Percentiles rank a stretch among this genome's conserved stretches.
phyloP scores from a whole-genome alignment of 2,797 vertebrate genomes.

The Oreochromis mossambicus region DNA sequence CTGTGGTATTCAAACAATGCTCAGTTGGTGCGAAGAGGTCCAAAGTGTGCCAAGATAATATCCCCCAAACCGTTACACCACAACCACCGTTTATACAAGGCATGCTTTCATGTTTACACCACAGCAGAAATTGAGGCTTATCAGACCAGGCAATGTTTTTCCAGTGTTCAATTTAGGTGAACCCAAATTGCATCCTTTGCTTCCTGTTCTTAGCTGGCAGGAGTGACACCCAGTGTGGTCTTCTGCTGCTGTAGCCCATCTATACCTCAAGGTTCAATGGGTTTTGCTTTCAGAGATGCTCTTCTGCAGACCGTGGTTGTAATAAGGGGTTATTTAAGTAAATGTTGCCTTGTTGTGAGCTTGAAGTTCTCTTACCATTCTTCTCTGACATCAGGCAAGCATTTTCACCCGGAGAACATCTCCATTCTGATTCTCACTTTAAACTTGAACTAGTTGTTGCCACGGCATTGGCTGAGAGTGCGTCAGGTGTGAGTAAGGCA shows the following conservation, averaged over 20 bases:
- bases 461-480: not conserved
- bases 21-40: not conserved
- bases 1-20: rapidly evolving
- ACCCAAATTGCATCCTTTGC: not conserved
- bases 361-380: not conserved
- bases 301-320: not conserved
- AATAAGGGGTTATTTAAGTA: not conserved
- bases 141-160: not conserved
- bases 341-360: rapidly evolving
- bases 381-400: rapidly evolving
- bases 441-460: not conserved
- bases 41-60: not conserved
- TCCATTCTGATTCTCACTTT: not conserved
- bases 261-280: not conserved
- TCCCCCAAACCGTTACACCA: not conserved
- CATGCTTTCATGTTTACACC: not conserved
- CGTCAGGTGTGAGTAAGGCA: not conserved
- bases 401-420: not conserved
- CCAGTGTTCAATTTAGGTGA: not conserved
- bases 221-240: not conserved
- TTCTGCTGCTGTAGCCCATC: not conserved
- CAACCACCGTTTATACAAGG: not conserved
- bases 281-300: not conserved
- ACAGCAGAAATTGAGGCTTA: not conserved
- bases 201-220: not conserved